Conservation (phyloP, 2,888 invertebrate genomes). For the Yponomeuta cagnagella region DNA sequence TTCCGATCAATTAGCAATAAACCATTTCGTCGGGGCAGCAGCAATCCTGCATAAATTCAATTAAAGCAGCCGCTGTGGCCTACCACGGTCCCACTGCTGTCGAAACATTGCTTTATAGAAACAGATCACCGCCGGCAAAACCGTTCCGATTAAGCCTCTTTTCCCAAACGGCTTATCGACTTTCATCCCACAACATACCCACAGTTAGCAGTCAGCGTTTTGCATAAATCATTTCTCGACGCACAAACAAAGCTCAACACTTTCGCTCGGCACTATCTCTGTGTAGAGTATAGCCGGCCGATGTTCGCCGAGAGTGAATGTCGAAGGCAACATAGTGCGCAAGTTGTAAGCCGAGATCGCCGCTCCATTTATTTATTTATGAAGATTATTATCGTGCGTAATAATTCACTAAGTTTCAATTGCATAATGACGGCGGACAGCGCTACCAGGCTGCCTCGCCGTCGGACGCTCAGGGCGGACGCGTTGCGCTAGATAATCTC, state of each 20-base stretch:
- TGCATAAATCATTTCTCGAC: constrained; percentile 12
- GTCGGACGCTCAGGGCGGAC: constrained; percentile 56
- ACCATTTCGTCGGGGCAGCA: constrained; percentile 45
- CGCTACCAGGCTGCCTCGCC: constrained; percentile 49
- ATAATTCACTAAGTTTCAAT: constrained; percentile 76
- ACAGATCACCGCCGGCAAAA: constrained; percentile 39
- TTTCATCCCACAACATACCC: not conserved
- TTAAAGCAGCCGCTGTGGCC: constrained; percentile 37
- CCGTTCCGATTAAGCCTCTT: constrained; percentile 33
- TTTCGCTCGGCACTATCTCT: constrained; percentile 13
- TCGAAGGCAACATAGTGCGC: constrained; percentile 36
- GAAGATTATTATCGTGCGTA: constrained; percentile 71
- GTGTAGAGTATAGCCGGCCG: not conserved
- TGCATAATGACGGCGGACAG: constrained; percentile 72
- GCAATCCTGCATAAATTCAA: constrained; percentile 65
- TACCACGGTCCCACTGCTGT: constrained; percentile 34
- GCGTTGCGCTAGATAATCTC: constrained; percentile 59
- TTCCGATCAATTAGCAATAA: constrained; percentile 58
- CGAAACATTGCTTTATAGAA: constrained; percentile 53
- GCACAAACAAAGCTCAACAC: constrained; percentile 11
- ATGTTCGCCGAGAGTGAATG: constrained; percentile 9
- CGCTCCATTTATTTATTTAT: constrained; percentile 68
- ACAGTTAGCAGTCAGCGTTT: not conserved
- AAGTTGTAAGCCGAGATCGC: constrained; percentile 28
- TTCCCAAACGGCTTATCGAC: constrained; percentile 20